Evolutionary conservation across 2,797 vertebrate genomes (phyloP), one percentile per base, ranked within the genome.

Genomic region (Uromys caudimaculatus): DNA sequence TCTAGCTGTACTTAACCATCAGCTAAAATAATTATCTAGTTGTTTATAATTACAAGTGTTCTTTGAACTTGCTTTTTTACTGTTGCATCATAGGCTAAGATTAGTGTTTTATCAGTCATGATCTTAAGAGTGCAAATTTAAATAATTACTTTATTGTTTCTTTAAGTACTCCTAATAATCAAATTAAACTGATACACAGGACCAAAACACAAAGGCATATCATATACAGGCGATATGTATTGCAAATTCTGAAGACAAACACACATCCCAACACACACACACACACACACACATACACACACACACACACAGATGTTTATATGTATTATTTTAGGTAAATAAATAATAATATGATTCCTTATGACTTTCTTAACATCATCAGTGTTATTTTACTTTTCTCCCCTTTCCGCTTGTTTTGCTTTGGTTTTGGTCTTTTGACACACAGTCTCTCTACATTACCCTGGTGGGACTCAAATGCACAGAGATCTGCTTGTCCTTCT

Each of bases 101-200:
- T 91, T 96, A 89, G 64, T 84, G 32, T 50, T 92, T 78, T 94
- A 89, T 41, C 82, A 27, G 19, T 76, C 32, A 62, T 95, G 24
- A 76, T 96, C 41, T 92, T 87, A 93, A 58, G 64, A 94, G 75
- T 60, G 75, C 44, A 83, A 54, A 50, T 54, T 35, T 92, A 84
- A n/a, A 29, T 76, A 95, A 91, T 11, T 73, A 77, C 91, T 95
- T 96, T 92, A 90, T 87, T 79, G 38, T 95, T 60, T 54, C 81
- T 67, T 9, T 77, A 82, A 90, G 35, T 90, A 14, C 76, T 0
- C 44, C 60, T 95, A 62, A 58, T 94, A 89, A 90, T 56, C 75
- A 76, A 89, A 93, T 94, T 93, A 97, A 73, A 76, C 38, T 94
- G 52, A 35, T 97, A 73, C 58, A 87, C 6, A 87, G 10, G 56